Evolutionary conservation across 2,888 invertebrate genomes (phyloP).

Genomic region (Epistrophella euchroma): DNA sequence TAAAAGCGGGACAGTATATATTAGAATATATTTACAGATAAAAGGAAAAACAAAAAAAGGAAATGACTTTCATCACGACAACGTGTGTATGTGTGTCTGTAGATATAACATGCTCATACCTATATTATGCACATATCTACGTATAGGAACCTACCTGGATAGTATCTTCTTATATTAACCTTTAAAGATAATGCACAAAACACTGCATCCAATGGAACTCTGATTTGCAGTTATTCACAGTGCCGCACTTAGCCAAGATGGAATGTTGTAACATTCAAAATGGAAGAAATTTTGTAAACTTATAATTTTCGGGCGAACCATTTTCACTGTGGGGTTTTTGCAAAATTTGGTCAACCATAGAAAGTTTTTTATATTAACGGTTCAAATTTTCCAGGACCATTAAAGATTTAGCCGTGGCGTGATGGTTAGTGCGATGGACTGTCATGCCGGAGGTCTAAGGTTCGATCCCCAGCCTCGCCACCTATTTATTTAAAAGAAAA

Average conservation of each 20-base stretch:
- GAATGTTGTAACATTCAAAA: background rate
- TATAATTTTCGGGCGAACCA: no score
- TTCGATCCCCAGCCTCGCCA: no score
- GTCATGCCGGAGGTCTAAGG: no score
- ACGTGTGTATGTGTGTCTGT: background rate
- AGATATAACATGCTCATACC: conserved; percentile 4
- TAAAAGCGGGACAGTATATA: conserved; percentile 35
- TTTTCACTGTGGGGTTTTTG: no score
- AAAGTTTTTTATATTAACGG: no score
- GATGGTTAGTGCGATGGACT: no score
- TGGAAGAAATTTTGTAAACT: background rate
- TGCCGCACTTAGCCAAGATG: background rate
- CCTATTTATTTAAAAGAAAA: no score
- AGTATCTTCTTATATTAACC: conserved; percentile 1
- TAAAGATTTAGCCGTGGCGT: no score
- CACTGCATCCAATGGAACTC: conserved; percentile 42
- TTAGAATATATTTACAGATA: no score
- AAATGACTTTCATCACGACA: conserved; percentile 66
- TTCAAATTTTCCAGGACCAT: no score
- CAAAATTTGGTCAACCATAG: no score
- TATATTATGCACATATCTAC: no score
- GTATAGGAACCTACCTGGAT: background rate
- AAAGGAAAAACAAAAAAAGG: conserved; percentile 22
- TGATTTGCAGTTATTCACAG: conserved; percentile 22
- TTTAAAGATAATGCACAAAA: conserved; percentile 21